Conservation (phyloP, 92 coral and sea anemone genomes). For the Porites cylindrica region DNA sequence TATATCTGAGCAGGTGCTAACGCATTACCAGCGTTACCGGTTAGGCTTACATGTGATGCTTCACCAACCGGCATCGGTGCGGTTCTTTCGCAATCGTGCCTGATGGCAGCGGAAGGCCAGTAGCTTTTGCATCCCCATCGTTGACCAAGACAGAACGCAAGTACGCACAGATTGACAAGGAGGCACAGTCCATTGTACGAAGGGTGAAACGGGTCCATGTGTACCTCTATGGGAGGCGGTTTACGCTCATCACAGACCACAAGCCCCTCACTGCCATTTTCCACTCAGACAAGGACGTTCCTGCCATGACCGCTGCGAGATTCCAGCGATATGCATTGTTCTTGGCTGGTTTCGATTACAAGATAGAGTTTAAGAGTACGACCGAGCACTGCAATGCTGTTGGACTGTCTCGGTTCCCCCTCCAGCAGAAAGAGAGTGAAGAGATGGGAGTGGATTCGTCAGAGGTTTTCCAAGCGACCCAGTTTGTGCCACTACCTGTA, state of each 20-base stretch:
- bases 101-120: constrained; percentile 61
- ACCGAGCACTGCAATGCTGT: constrained; percentile 64
- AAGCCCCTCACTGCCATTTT: constrained; percentile 57
- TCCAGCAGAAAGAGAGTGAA: constrained; percentile 41
- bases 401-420: constrained; percentile 62
- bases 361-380: constrained; percentile 54
- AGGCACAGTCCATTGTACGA: constrained; percentile 65
- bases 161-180: constrained; percentile 73
- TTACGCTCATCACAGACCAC: constrained; percentile 47
- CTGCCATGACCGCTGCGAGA: constrained; percentile 65
- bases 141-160: constrained; percentile 62
- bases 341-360: constrained; percentile 60
- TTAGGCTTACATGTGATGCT: constrained; percentile 68
- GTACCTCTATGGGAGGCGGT: constrained; percentile 44
- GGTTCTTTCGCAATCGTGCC: constrained; percentile 67
- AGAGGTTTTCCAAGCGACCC: constrained; percentile 45
- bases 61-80: constrained; percentile 70
- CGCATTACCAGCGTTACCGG: constrained; percentile 63
- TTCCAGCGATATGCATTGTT: constrained; percentile 66
- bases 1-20: constrained; percentile 52
- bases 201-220: constrained; percentile 46
- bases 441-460: constrained; percentile 41
- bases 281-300: constrained; percentile 65
- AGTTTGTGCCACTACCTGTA: constrained; percentile 61
- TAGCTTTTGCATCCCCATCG: constrained; percentile 44